phyloP scores from a whole-genome alignment of 2,113 vertebrate species.

The Martes martes region DNA sequence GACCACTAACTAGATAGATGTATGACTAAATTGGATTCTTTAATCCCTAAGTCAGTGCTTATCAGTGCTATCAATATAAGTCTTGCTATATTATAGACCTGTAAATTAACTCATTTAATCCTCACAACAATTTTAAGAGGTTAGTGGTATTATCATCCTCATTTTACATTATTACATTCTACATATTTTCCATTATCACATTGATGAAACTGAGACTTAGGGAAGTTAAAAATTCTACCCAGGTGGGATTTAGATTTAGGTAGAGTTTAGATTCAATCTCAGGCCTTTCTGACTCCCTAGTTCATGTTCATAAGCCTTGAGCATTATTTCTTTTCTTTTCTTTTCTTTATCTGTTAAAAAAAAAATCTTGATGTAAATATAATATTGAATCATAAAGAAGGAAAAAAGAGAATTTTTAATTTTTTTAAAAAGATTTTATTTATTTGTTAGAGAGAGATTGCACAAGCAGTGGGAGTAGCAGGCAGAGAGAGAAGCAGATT shows the following conservation, averaged over 20 bases:
- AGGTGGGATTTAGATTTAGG: background rate
- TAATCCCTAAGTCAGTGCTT: constrained; percentile 2
- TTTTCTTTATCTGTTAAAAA: background rate
- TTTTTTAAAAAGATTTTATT: background rate
- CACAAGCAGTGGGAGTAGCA: too few relatives aligned
- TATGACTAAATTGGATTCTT: background rate
- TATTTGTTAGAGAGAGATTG: background rate
- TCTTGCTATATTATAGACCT: background rate
- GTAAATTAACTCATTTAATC: background rate
- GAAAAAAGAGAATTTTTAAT: background rate
- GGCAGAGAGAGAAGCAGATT: too few relatives aligned
- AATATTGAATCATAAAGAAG: background rate
- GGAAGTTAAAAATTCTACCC: background rate
- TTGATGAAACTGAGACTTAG: background rate
- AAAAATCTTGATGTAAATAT: background rate
- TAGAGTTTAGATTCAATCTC: background rate
- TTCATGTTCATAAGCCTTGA: background rate
- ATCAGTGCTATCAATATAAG: constrained; percentile 4
- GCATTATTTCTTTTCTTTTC: background rate
- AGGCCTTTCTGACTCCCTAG: background rate
- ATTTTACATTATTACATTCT: background rate
- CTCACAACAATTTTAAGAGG: background rate
- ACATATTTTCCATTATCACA: background rate
- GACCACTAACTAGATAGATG: background rate
- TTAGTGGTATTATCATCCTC: background rate